Conservation (phyloP, 2,888 invertebrate species). For the Abrostola triplasia region DNA sequence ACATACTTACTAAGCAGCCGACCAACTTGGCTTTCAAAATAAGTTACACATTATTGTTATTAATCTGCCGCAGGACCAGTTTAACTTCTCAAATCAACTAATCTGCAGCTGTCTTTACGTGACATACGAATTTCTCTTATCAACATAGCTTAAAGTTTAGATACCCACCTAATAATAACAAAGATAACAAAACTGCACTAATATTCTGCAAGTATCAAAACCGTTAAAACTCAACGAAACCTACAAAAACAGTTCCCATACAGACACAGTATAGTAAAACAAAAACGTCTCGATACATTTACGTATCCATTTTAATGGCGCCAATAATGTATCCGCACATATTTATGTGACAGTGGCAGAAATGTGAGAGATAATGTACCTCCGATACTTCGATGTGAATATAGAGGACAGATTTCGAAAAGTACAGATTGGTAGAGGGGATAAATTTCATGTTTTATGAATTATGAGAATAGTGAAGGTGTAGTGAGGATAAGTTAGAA, state of each 20-base stretch:
- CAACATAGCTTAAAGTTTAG: too few species aligned
- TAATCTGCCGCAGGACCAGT: too few species aligned
- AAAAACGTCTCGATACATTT: conserved; percentile 45
- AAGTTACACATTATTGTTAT: not conserved
- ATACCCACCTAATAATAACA: too few species aligned
- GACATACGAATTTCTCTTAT: too few species aligned
- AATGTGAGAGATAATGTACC: conserved; percentile 52
- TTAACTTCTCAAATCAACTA: too few species aligned
- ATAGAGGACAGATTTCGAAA: conserved; percentile 45
- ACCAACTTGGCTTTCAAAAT: not conserved
- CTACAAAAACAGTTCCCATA: too few species aligned
- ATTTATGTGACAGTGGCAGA: conserved; percentile 56
- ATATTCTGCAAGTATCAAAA: too few species aligned
- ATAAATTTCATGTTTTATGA: conserved; percentile 56
- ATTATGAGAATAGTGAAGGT: conserved; percentile 22
- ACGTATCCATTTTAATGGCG: conserved; percentile 45
- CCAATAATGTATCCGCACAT: conserved; percentile 55
- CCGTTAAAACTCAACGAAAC: too few species aligned
- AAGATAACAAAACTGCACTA: too few species aligned
- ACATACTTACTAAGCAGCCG: conserved; percentile 3
- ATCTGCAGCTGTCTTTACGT: too few species aligned
- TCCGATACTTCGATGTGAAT: conserved; percentile 33
- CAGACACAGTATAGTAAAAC: not conserved
- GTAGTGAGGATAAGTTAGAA: conserved; percentile 4
- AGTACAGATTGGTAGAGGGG: conserved; percentile 34